Conservation (phyloP, 2,888 invertebrate genomes). For the Habrosyne pyritoides region DNA sequence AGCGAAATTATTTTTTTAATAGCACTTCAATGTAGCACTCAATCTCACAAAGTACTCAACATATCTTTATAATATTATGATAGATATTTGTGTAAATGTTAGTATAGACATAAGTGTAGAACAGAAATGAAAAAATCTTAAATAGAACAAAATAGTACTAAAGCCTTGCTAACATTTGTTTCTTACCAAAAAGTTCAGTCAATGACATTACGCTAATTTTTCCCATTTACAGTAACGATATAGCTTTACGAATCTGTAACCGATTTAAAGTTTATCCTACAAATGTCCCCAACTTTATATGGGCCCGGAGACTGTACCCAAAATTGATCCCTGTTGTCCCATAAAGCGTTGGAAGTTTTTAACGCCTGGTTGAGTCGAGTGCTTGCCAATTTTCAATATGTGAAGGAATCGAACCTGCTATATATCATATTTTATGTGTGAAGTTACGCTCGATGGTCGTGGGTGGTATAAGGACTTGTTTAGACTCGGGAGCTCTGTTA, state of each 20-base stretch:
- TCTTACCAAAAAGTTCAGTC: conserved; percentile 3
- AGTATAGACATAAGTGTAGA: no score
- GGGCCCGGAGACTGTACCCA: background rate
- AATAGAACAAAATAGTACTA: no score
- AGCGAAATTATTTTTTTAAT: no score
- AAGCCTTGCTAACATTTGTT: background rate
- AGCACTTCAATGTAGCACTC: no score
- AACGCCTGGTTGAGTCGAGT: background rate
- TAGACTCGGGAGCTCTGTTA: background rate
- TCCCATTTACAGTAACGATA: conserved; percentile 14
- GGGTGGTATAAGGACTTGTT: background rate
- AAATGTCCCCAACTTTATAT: background rate
- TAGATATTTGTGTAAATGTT: no score
- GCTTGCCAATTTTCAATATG: conserved; percentile 15
- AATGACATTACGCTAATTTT: conserved; percentile 8
- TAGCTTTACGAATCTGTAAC: conserved; percentile 24
- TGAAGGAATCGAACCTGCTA: conserved; percentile 15
- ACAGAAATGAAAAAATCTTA: no score
- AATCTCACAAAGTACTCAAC: no score
- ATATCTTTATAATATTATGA: no score
- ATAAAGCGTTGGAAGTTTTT: conserved; percentile 2
- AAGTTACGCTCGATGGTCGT: conserved; percentile 10
- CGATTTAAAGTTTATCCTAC: background rate
- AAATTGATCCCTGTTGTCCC: background rate
- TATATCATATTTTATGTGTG: conserved; percentile 26